Evolutionary conservation across 2,888 invertebrate species (phyloP).

Genomic region (Nemotelus nigrinus): DNA sequence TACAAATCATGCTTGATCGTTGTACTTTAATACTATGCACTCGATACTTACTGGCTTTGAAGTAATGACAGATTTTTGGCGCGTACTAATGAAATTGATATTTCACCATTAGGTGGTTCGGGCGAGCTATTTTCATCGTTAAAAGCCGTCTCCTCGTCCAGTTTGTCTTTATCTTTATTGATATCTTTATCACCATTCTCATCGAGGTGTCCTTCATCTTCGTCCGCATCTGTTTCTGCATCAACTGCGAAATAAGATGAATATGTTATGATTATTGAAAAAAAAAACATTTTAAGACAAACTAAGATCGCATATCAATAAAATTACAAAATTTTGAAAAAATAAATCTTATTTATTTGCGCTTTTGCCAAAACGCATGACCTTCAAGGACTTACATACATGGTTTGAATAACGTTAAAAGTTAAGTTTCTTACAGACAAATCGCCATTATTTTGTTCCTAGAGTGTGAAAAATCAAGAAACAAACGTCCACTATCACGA

Average conservation of each 20-base stretch:
- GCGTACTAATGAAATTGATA: constrained; percentile 63
- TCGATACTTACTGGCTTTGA: constrained; percentile 67
- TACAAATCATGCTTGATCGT: background rate
- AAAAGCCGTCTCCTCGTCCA: constrained; percentile 62
- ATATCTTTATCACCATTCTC: constrained; percentile 59
- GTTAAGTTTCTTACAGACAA: too few relatives aligned
- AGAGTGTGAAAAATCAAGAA: too few relatives aligned
- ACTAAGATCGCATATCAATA: too few relatives aligned
- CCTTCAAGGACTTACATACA: too few relatives aligned
- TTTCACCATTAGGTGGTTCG: constrained; percentile 62
- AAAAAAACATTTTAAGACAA: too few relatives aligned
- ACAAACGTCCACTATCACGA: too few relatives aligned
- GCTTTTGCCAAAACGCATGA: too few relatives aligned
- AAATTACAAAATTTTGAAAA: too few relatives aligned
- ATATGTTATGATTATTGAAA: too few relatives aligned
- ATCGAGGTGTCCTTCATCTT: constrained; percentile 63
- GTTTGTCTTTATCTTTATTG: constrained; percentile 58
- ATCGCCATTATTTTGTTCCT: too few relatives aligned
- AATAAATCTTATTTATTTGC: too few relatives aligned
- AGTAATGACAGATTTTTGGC: constrained; percentile 68
- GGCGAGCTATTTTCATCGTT: constrained; percentile 60
- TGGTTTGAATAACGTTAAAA: too few relatives aligned
- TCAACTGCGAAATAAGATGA: constrained; percentile 57
- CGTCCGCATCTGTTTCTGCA: constrained; percentile 64
- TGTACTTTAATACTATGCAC: background rate